Conservation (phyloP, 2,888 invertebrate genomes). For the Pseudococcus viburni region DNA sequence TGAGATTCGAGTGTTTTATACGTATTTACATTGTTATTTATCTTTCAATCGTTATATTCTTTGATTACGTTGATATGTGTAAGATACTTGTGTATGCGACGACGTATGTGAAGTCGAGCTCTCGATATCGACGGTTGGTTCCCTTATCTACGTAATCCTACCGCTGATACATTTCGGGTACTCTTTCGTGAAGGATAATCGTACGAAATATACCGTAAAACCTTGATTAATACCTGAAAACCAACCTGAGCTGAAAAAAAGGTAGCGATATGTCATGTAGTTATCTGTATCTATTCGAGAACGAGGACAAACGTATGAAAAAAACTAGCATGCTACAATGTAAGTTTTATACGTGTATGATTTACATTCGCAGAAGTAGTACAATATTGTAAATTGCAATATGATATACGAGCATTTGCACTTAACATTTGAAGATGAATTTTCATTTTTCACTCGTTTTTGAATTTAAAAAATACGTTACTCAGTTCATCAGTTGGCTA, state of each 20-base stretch:
- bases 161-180: not conserved
- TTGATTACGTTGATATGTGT: not conserved
- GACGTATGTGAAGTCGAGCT: not conserved
- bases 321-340: not conserved
- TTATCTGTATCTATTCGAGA: not conserved
- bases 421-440: not conserved
- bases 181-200: not conserved
- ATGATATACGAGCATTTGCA: not conserved
- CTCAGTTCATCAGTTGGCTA: not conserved
- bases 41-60: conserved; percentile 6
- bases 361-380: not conserved
- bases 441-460: not conserved
- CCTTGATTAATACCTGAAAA: conserved; percentile 12
- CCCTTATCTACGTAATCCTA: not conserved
- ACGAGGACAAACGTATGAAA: conserved; percentile 14
- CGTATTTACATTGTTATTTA: not conserved
- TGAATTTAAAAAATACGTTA: not conserved
- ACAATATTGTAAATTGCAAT: conserved; percentile 2
- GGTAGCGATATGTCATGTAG: not conserved
- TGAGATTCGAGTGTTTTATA: conserved; percentile 3
- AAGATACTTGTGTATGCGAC: not conserved
- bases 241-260: not conserved
- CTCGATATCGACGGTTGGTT: not conserved
- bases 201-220: not conserved
- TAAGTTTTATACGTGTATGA: not conserved